These are phyloP conservation scores for Oscheius sp. DNA, from an alignment of 2,888 invertebrate genomes.

Conservation along the genomic window DNA sequence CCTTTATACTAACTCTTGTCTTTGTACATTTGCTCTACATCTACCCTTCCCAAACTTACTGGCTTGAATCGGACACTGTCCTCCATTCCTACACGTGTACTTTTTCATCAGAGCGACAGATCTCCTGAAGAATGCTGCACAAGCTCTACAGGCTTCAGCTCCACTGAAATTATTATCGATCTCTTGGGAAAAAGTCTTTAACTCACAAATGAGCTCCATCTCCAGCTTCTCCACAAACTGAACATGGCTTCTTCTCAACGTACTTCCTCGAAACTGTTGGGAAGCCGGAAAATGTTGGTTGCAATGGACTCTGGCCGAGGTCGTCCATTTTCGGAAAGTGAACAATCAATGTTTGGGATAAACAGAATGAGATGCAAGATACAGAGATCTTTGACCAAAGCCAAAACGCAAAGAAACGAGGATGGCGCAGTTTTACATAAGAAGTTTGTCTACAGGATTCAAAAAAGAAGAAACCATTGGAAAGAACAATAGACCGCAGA, in stretches of 20 bases:
- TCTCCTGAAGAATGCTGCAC: conserved; percentile 69
- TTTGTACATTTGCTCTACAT: too few species aligned
- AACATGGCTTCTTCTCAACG: conserved; percentile 25
- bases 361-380: too few species aligned
- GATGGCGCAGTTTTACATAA: too few species aligned
- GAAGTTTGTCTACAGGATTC: too few species aligned
- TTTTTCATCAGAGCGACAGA: conserved; percentile 65
- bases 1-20: too few species aligned
- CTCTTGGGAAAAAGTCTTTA: too few species aligned
- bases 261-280: background rate
- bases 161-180: conserved; percentile 23
- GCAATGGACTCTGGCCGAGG: too few species aligned
- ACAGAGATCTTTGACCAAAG: too few species aligned
- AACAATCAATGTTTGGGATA: background rate
- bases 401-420: too few species aligned
- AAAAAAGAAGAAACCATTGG: too few species aligned
- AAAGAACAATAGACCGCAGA: too few species aligned
- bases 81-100: conserved; percentile 62
- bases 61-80: conserved; percentile 60
- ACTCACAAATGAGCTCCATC: conserved; percentile 53
- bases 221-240: conserved; percentile 52
- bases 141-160: conserved; percentile 60
- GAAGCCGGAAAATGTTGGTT: too few species aligned
- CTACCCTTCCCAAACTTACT: conserved; percentile 40
- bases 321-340: conserved; percentile 3